Percentiles rank a stretch among this genome's conserved stretches.
Conservation (phyloP, 2,113 vertebrate genomes). For the Bucco capensis region DNA sequence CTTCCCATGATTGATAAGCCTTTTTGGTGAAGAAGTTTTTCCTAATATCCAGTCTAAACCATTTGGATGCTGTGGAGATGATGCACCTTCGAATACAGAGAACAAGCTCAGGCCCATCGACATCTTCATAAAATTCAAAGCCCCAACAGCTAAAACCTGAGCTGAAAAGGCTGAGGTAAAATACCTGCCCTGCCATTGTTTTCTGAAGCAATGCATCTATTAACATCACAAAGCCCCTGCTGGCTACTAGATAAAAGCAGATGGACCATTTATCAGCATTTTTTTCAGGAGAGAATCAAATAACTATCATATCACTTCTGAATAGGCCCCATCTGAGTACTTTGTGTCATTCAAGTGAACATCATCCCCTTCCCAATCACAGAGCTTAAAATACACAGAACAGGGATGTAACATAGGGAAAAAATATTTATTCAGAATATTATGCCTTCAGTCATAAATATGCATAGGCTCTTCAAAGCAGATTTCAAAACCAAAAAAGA, state of each 20-base stretch:
- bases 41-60: background rate
- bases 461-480: background rate
- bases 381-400: background rate
- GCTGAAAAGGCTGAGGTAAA: background rate
- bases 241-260: background rate
- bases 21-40: background rate
- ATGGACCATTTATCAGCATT: background rate
- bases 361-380: background rate
- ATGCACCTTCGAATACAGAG: background rate
- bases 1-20: background rate
- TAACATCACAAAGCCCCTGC: background rate
- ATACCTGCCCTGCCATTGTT: background rate
- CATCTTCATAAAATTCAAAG: background rate
- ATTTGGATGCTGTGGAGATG: background rate
- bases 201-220: background rate
- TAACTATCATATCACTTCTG: background rate
- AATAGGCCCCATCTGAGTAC: background rate
- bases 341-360: background rate
- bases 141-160: background rate
- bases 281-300: background rate
- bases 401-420: background rate
- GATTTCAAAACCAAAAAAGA: background rate
- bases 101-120: background rate
- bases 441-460: background rate
- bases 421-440: background rate